These are phyloP conservation scores for Diceros bicornis DNA, from an alignment of 2,797 vertebrate genomes.

Conservation along the genomic window DNA sequence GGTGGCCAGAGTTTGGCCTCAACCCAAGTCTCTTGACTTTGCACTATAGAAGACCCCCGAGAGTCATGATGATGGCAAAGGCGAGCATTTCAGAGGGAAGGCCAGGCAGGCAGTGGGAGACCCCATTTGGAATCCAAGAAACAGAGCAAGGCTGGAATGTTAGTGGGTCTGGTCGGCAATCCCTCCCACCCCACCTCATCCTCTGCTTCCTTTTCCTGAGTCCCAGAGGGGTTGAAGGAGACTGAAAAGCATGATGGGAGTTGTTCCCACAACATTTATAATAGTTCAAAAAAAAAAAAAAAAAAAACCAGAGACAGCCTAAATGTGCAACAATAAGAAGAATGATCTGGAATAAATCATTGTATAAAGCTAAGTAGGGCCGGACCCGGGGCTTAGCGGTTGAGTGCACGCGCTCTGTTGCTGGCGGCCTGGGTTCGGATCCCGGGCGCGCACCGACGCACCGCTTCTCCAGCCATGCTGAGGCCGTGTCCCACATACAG, in stretches of 20 bases:
- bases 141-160: neutral
- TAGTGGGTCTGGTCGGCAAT: neutral
- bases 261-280: neutral
- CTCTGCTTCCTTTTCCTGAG: neutral
- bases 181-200: neutral
- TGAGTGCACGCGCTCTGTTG: too few relatives aligned
- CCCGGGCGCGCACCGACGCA: too few relatives aligned
- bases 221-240: neutral
- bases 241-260: neutral
- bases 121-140: neutral
- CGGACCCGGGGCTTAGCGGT: too few relatives aligned
- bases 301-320: neutral
- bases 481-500: too few relatives aligned
- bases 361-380: neutral
- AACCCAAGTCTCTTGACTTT: neutral
- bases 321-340: neutral
- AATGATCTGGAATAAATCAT: conserved; percentile 7
- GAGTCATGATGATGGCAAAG: neutral
- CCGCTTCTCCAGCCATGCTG: too few relatives aligned
- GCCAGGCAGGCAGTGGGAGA: neutral
- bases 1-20: neutral
- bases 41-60: neutral
- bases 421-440: too few relatives aligned
- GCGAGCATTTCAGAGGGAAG: neutral
- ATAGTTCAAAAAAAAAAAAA: neutral